A percentile compares a stretch with the other conserved stretches of the same genome.
These are phyloP conservation scores for Tenebrosternarchus preto DNA, from an alignment of 2,113 vertebrate genomes.

Conservation along the genomic window DNA sequence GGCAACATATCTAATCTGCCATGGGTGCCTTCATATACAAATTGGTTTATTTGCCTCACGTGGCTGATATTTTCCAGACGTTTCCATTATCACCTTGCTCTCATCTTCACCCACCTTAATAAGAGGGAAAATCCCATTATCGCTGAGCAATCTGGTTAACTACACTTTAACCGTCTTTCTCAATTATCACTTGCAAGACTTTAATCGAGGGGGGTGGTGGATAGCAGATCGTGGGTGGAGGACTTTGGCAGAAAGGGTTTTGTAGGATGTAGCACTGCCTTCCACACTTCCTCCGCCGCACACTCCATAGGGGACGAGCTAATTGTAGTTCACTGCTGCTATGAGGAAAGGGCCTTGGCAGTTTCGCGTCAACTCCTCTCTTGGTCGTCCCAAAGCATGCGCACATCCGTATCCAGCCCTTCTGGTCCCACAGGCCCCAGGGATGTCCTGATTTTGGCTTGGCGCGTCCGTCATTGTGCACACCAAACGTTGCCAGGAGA, in stretches of 20 bases:
- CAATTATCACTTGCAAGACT: constrained; percentile 24
- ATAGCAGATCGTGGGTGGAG: not conserved
- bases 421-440: constrained; percentile 10
- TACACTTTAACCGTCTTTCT: constrained; percentile 15
- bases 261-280: not conserved
- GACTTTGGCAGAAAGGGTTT: not conserved
- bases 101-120: constrained; percentile 21
- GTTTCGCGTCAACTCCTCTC: not conserved
- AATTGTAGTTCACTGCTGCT: constrained; percentile 24
- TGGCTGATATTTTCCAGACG: not conserved
- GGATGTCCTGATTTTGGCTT: constrained; percentile 8
- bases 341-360: not conserved
- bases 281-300: constrained; percentile 3
- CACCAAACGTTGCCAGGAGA: too few relatives aligned
- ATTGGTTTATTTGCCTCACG: too few relatives aligned
- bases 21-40: too few relatives aligned
- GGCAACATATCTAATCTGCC: too few relatives aligned
- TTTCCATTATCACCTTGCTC: not conserved
- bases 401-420: not conserved
- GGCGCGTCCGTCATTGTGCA: too few relatives aligned
- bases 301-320: not conserved
- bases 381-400: constrained; percentile 19
- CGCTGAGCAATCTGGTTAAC: constrained; percentile 26
- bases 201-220: not conserved
- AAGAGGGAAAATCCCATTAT: constrained; percentile 29